A percentile compares a stretch with the other conserved stretches of the same genome.
Conservation (phyloP, 2,113 vertebrate species). For the Archocentrus centrarchus region DNA sequence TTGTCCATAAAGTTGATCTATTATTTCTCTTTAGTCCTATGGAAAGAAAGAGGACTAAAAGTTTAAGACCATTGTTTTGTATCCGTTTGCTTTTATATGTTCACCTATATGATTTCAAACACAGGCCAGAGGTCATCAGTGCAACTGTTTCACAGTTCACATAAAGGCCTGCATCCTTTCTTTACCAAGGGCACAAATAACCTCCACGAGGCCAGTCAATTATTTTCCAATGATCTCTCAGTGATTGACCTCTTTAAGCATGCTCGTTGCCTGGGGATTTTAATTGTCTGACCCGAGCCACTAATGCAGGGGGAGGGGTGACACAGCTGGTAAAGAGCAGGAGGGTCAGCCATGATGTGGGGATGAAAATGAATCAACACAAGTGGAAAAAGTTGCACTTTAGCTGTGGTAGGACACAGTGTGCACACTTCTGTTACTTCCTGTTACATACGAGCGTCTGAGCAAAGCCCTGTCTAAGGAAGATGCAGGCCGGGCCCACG, state of each 20-base stretch:
- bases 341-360: conserved; percentile 33
- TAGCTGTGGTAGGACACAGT: not conserved
- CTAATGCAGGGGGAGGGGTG: conserved; percentile 18
- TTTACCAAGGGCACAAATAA: not conserved
- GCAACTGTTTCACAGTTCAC: not conserved
- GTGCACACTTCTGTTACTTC: conserved; percentile 48
- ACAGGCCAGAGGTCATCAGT: not conserved
- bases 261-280: not conserved
- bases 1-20: not conserved
- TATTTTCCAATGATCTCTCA: conserved; percentile 45
- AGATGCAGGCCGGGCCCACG: conserved; percentile 86
- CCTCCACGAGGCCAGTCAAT: conserved; percentile 39
- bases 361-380: conserved; percentile 23
- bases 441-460: conserved; percentile 80
- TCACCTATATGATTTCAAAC: not conserved
- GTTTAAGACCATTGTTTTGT: accelerated
- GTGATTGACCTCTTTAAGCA: conserved; percentile 41
- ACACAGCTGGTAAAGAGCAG: conserved; percentile 25
- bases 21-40: accelerated
- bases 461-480: conserved; percentile 85
- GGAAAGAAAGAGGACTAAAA: not conserved
- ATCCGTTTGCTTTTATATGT: not conserved
- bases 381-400: conserved; percentile 21
- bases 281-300: conserved; percentile 23
- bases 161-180: not conserved